phyloP scores from a whole-genome alignment of 2,888 invertebrate genomes.

The Pteria penguin region DNA sequence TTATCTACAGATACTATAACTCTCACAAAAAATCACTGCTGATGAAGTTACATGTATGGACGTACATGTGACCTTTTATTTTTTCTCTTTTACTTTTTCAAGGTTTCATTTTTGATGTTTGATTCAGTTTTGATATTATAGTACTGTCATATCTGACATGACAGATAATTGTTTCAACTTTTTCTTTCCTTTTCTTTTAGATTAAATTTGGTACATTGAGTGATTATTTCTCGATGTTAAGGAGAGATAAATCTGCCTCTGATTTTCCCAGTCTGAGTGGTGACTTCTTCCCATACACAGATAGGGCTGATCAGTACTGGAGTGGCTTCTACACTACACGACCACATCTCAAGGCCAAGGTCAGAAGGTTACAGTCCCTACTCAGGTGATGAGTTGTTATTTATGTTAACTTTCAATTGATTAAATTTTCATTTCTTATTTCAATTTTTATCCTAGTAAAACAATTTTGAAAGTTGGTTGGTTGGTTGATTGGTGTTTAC shows the following conservation, averaged over 20 bases:
- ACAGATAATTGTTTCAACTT: too few relatives aligned
- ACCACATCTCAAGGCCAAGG: constrained; percentile 76
- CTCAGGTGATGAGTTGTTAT: constrained; percentile 68
- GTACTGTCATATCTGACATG: too few relatives aligned
- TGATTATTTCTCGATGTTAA: constrained; percentile 79
- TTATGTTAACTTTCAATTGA: background rate
- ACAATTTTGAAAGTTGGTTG: too few relatives aligned
- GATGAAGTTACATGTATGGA: too few relatives aligned
- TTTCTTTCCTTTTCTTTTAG: too few relatives aligned
- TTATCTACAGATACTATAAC: too few relatives aligned
- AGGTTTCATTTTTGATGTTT: too few relatives aligned
- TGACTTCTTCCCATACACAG: constrained; percentile 80
- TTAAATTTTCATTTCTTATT: background rate
- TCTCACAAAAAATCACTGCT: too few relatives aligned
- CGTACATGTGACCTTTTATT: too few relatives aligned
- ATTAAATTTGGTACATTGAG: constrained; percentile 77
- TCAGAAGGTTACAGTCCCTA: constrained; percentile 69
- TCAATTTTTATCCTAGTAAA: background rate
- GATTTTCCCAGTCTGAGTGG: constrained; percentile 73
- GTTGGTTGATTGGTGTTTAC: too few relatives aligned
- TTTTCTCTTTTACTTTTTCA: too few relatives aligned
- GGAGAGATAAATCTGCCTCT: constrained; percentile 52
- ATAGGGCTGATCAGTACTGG: constrained; percentile 80
- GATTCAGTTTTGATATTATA: too few relatives aligned
- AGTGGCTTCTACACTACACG: constrained; percentile 79